A percentile compares a stretch with the other conserved stretches of the same genome.
These are phyloP conservation scores for Magallana angulata DNA, from an alignment of 1,140 invertebrate genomes.

Conservation along the genomic window DNA sequence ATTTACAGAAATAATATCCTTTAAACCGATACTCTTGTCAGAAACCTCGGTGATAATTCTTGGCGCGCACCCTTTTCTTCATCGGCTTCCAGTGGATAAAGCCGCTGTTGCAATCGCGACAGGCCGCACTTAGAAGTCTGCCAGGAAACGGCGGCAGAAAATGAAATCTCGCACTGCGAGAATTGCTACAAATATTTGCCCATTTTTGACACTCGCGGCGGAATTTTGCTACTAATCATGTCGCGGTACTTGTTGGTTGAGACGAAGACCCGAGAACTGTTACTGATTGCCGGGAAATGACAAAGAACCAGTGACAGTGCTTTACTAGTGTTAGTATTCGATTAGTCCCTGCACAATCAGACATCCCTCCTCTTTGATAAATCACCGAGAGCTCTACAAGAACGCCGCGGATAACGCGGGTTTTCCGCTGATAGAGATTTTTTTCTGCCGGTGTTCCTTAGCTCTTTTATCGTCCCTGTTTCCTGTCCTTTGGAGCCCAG, in stretches of 20 bases:
- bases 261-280: background rate
- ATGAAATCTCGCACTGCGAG: slow-evolving; percentile 25
- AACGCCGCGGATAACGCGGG: background rate
- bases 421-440: background rate
- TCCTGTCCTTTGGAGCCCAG: background rate
- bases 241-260: slow-evolving; percentile 2
- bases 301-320: background rate
- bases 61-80: background rate
- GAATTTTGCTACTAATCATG: slow-evolving; percentile 30
- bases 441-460: background rate
- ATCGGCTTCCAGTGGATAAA: background rate
- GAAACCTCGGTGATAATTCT: background rate
- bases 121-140: slow-evolving; percentile 2
- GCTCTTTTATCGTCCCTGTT: background rate
- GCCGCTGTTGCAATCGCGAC: background rate
- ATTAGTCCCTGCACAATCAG: background rate
- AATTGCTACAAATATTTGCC: slow-evolving; percentile 34
- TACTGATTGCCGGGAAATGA: background rate
- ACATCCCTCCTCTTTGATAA: background rate
- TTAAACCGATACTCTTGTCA: background rate
- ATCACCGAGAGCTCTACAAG: background rate
- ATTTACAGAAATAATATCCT: slow-evolving; percentile 8
- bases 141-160: slow-evolving; percentile 19
- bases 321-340: slow-evolving; percentile 19
- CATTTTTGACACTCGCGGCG: slow-evolving; percentile 15